Percentiles rank a stretch among this genome's conserved stretches.
Evolutionary conservation across 2,888 invertebrate genomes (phyloP).

Genomic region (Nematopogon swammerdamellus): DNA sequence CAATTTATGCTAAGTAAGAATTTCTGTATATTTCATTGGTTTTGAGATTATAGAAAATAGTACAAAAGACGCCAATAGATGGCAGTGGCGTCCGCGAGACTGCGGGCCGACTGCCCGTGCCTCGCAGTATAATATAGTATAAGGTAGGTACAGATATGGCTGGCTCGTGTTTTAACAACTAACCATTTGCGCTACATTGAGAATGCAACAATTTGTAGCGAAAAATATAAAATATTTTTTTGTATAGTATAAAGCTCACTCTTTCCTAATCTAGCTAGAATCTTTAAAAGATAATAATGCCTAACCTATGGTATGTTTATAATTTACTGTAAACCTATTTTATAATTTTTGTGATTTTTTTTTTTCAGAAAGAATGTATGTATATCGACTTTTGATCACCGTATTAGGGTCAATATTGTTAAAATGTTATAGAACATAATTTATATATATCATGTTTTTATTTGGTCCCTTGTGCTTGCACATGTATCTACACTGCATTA

Average conservation of each 20-base stretch:
- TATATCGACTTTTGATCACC: background rate
- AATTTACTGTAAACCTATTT: conserved; percentile 26
- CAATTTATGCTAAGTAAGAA: no score
- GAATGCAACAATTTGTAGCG: background rate
- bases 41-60: no score
- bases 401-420: conserved; percentile 34
- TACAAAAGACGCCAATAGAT: no score
- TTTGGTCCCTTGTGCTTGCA: background rate
- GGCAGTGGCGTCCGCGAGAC: no score
- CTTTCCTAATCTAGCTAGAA: conserved; percentile 48
- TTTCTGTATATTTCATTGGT: no score
- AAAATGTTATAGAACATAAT: conserved; percentile 22
- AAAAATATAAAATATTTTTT: conserved; percentile 15
- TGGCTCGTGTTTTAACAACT: conserved; percentile 20
- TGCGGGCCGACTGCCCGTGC: no score
- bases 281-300: conserved; percentile 51
- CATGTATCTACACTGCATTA: background rate
- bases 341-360: background rate
- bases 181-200: background rate
- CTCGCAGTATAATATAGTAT: no score
- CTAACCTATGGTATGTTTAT: conserved; percentile 56
- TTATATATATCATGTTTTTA: background rate
- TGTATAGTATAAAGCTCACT: conserved; percentile 44
- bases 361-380: background rate
- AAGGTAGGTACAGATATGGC: conserved; percentile 47